Conservation (phyloP, 2,888 invertebrate species). For the Drosophila histrio region DNA sequence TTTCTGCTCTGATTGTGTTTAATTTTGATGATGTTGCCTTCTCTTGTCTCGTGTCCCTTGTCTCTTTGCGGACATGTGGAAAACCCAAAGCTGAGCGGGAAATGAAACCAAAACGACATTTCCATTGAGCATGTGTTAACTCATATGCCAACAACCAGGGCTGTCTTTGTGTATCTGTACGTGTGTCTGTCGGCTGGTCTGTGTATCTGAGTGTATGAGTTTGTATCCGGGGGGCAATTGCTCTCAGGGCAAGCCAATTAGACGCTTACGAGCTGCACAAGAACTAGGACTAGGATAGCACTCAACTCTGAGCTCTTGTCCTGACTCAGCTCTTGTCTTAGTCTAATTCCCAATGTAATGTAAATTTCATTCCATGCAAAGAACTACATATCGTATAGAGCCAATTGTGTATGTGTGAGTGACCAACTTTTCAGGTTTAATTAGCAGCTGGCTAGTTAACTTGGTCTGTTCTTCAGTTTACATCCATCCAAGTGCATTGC, state of each 20-base stretch:
- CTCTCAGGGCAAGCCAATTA: slow-evolving; percentile 49
- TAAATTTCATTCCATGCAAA: slow-evolving; percentile 67
- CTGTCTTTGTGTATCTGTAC: not conserved
- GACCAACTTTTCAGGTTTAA: slow-evolving; percentile 74
- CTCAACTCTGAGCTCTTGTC: slow-evolving; percentile 22
- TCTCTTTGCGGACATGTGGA: slow-evolving; percentile 46
- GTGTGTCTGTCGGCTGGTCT: not conserved
- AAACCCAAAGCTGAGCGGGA: slow-evolving; percentile 45
- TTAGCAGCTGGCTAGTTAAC: slow-evolving; percentile 77
- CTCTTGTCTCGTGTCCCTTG: slow-evolving; percentile 4
- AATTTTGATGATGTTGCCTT: slow-evolving; percentile 59
- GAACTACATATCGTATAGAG: slow-evolving; percentile 21
- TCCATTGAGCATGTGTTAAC: slow-evolving; percentile 71
- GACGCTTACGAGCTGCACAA: slow-evolving; percentile 33
- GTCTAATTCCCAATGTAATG: slow-evolving; percentile 69
- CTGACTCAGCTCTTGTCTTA: slow-evolving; percentile 62
- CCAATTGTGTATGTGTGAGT: slow-evolving; percentile 25
- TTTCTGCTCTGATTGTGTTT: slow-evolving; percentile 78
- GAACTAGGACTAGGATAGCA: slow-evolving; percentile 20
- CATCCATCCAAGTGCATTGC: slow-evolving; percentile 38
- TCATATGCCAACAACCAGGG: slow-evolving; percentile 40
- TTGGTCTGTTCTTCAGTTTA: slow-evolving; percentile 48
- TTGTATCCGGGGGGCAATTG: slow-evolving; percentile 25
- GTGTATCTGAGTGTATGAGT: not conserved
- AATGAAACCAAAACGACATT: slow-evolving; percentile 61